Evolutionary conservation across 2,113 vertebrate genomes (phyloP).

Genomic region (Hemibates koningsi): DNA sequence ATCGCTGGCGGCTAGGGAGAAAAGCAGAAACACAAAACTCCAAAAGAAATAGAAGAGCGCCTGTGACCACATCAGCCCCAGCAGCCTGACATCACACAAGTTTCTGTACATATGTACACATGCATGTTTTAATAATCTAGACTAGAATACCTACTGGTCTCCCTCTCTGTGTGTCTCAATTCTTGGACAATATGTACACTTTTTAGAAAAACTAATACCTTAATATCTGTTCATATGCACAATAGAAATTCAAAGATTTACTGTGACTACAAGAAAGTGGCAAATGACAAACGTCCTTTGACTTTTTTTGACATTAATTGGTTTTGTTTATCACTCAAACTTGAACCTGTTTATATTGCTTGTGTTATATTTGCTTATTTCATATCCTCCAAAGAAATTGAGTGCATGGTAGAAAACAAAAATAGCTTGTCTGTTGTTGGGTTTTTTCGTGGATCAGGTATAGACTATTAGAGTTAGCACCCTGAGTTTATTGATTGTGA

Average conservation of each 20-base stretch:
- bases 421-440: background rate
- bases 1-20: conserved; percentile 49
- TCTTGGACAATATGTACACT: background rate
- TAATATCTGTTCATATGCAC: conserved; percentile 21
- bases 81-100: background rate
- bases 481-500: conserved; percentile 19
- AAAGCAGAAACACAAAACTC: conserved; percentile 1
- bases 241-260: background rate
- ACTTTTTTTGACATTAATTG: background rate
- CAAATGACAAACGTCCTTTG: background rate
- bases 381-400: background rate
- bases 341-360: background rate
- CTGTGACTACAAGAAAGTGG: background rate
- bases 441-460: background rate
- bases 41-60: background rate
- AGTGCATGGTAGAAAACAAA: conserved; percentile 9
- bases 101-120: conserved; percentile 11
- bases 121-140: background rate
- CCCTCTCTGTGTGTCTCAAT: background rate
- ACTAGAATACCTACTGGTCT: background rate
- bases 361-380: conserved; percentile 37
- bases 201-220: background rate
- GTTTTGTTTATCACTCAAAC: background rate
- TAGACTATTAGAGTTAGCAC: background rate
- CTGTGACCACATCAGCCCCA: background rate